These are phyloP conservation scores for Cheilosia vulpina DNA, from an alignment of 2,888 invertebrate genomes.

Conservation along the genomic window DNA sequence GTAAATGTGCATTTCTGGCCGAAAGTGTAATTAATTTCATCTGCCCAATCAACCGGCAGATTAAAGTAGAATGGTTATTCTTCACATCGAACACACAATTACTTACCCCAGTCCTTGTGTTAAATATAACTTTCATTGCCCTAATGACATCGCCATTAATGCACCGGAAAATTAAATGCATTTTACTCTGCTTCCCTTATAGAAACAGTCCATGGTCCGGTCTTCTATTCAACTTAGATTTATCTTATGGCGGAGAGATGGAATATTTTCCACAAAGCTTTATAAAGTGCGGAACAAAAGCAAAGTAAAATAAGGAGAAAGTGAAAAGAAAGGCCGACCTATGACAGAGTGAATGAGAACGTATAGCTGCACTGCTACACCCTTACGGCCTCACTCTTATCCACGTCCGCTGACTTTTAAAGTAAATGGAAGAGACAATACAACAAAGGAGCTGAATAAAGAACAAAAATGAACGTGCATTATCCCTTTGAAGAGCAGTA, in stretches of 20 bases:
- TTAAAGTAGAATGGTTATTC: background rate
- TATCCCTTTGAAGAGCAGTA: constrained; percentile 26
- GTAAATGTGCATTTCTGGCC: too few relatives aligned
- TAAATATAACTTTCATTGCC: constrained; percentile 20
- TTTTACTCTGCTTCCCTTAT: constrained; percentile 2
- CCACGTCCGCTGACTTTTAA: background rate
- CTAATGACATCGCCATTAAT: constrained; percentile 34
- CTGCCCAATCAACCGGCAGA: too few relatives aligned
- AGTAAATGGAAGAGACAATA: background rate
- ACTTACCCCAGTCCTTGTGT: constrained; percentile 3
- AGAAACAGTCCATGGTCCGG: background rate
- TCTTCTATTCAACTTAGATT: constrained; percentile 26
- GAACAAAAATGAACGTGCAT: constrained; percentile 8
- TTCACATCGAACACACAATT: background rate
- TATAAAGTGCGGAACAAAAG: constrained; percentile 28
- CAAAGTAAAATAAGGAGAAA: background rate
- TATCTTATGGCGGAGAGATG: constrained; percentile 15
- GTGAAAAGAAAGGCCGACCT: constrained; percentile 3
- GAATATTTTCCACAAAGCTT: constrained; percentile 4
- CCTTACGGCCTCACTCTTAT: background rate
- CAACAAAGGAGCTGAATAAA: background rate
- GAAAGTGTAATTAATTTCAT: too few relatives aligned
- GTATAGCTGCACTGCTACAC: background rate
- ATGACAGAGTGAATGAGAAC: constrained; percentile 36
- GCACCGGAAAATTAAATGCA: constrained; percentile 59